phyloP scores from a whole-genome alignment of 2,888 invertebrate genomes.

The Nemoura dubitans region DNA sequence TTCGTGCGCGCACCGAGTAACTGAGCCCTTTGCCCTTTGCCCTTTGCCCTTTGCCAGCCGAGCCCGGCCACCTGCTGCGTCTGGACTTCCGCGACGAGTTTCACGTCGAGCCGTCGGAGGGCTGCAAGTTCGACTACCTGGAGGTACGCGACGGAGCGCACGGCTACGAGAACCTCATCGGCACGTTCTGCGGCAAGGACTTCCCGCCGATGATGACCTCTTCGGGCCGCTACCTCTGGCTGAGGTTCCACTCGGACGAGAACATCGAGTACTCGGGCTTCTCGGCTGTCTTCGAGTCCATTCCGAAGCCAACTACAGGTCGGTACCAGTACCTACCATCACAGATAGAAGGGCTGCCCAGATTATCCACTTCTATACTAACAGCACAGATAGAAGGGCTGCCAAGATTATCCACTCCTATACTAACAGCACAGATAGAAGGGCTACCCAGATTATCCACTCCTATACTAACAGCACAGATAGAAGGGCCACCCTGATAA shows the following conservation, averaged over 20 bases:
- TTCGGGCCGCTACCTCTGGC: constrained; percentile 78
- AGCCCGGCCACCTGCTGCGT: constrained; percentile 71
- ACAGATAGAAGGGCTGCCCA: no score
- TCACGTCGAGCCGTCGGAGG: constrained; percentile 72
- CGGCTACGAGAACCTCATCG: constrained; percentile 74
- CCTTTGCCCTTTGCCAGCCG: no score
- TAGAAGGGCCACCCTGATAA: no score
- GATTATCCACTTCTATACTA: no score
- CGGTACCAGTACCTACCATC: no score
- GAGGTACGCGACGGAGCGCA: constrained; percentile 85
- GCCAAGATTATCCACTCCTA: no score
- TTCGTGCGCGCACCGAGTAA: no score
- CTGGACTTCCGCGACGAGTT: constrained; percentile 85
- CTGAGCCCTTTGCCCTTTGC: constrained; percentile 52
- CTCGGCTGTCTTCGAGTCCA: constrained; percentile 76
- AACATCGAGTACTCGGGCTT: constrained; percentile 83
- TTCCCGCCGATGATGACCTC: constrained; percentile 79
- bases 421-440: no score
- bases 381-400: no score
- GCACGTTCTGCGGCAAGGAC: constrained; percentile 75
- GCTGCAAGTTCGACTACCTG: constrained; percentile 82
- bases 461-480: no score
- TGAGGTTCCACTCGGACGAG: constrained; percentile 82
- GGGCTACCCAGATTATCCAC: no score
- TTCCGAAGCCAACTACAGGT: constrained; percentile 69